Evolutionary conservation across 2,113 vertebrate species (phyloP).

Genomic region (Struthio camelus): DNA sequence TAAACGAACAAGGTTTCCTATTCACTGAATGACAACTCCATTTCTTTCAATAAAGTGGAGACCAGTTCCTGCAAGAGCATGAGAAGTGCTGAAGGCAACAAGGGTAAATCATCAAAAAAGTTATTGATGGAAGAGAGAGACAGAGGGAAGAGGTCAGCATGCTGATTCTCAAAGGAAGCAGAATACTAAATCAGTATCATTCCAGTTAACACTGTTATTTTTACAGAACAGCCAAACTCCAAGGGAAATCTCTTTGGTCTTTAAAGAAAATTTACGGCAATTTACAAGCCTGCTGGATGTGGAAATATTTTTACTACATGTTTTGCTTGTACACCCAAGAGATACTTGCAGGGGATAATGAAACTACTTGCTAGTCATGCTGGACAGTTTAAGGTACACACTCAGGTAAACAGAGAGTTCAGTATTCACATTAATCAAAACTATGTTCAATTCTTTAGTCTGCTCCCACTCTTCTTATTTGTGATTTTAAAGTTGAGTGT

Average conservation of each 20-base stretch:
- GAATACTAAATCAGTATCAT: not conserved
- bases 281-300: not conserved
- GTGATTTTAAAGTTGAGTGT: not conserved
- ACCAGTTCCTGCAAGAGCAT: not conserved
- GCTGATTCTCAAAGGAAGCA: not conserved
- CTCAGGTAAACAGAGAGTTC: not conserved
- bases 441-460: not conserved
- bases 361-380: not conserved
- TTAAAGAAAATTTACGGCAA: conserved; percentile 28
- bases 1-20: conserved; percentile 35
- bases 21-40: not conserved
- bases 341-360: not conserved
- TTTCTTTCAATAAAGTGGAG: not conserved
- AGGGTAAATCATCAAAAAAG: not conserved
- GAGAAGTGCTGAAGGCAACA: not conserved
- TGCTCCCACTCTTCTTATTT: not conserved
- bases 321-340: not conserved
- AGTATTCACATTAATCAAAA: not conserved
- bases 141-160: not conserved
- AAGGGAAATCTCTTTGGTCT: conserved; percentile 25
- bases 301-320: conserved; percentile 33
- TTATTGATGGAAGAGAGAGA: not conserved
- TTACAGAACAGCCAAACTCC: not conserved
- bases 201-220: not conserved
- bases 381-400: not conserved